Base-by-base conservation (phyloP, 2,888 invertebrate genomes). In the Andrena trimmerana region DNA sequence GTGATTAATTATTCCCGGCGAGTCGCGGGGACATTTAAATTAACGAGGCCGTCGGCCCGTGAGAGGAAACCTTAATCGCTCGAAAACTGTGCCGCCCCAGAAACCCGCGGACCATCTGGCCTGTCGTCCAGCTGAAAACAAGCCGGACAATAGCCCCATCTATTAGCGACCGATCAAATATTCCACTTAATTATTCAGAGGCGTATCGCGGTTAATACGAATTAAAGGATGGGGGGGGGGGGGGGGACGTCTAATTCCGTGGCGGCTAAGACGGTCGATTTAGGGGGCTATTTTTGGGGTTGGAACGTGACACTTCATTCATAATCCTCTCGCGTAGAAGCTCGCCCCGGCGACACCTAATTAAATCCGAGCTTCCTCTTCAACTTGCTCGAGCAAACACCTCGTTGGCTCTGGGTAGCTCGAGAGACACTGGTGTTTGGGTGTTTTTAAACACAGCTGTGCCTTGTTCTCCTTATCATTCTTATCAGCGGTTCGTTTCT, bases 1-100 rank as follows among this genome's bases (percentile, higher is more conserved):
- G 82, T 77, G 81, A 84, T 85, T 84, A 85, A 85, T 81, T 84
- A 84, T 85, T 84, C 81, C 52, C 59, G 33, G 57, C 42, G 31
- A 54, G 81, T 69, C 67, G 59, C 67, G 29, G 60, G 72, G 54
- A 73, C 83, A 78, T 84, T 84, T 74, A 73, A 81, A 84, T 75
- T 77, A 81, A 81, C 81, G 84, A 71, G 85, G 71, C 50, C 81
- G 29, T 29, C 52, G 69, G 24, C 69, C 65, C 72, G 77, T 70
- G 77, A 74, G 68, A 62, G 72, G 84, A 66, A 57, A 62, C 68
- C 81, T 62, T 75, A 62, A 84, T 84, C 66, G 69, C 13, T 62
- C 67, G 42, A 80, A 84, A 83, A 84, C 84, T 52, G 73, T 31
- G 62, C 33, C 70, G 73, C 48, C 65, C 77, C 69, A 73, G 81